Conservation (phyloP, 2,797 vertebrate genomes). For the Micromesistius poutassou region DNA sequence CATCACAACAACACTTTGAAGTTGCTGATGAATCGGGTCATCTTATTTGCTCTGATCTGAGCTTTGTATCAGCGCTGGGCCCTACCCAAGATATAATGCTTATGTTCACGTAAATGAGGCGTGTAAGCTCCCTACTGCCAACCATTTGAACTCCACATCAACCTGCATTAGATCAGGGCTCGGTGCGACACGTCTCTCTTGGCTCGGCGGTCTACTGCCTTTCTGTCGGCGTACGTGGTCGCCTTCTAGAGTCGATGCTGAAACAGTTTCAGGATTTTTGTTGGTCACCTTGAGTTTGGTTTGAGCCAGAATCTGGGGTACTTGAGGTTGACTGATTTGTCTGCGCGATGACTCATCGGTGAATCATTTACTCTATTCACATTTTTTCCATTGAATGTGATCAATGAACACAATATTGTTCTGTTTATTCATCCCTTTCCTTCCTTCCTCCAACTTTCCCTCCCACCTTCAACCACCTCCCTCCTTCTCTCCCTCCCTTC, state of each 20-base stretch:
- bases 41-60: background rate
- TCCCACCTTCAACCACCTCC: too few species aligned
- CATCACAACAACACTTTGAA: conserved; percentile 15
- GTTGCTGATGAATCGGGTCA: conserved; percentile 1
- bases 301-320: background rate
- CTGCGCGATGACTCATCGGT: too few species aligned
- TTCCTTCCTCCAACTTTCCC: too few species aligned
- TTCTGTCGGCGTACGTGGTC: background rate
- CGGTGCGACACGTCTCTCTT: background rate
- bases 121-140: conserved; percentile 8
- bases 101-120: conserved; percentile 8
- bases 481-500: too few species aligned
- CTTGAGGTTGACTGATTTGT: background rate
- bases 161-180: background rate
- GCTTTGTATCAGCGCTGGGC: background rate
- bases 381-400: too few species aligned
- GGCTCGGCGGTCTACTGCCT: background rate
- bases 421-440: too few species aligned
- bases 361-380: too few species aligned
- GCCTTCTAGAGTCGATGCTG: background rate
- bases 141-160: conserved; percentile 5
- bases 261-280: background rate
- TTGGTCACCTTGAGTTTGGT: too few species aligned
- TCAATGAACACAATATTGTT: too few species aligned
- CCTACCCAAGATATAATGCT: background rate